Base-by-base conservation (phyloP, 35 echinoderm and acorn worm species). In the Anneissia japonica region DNA sequence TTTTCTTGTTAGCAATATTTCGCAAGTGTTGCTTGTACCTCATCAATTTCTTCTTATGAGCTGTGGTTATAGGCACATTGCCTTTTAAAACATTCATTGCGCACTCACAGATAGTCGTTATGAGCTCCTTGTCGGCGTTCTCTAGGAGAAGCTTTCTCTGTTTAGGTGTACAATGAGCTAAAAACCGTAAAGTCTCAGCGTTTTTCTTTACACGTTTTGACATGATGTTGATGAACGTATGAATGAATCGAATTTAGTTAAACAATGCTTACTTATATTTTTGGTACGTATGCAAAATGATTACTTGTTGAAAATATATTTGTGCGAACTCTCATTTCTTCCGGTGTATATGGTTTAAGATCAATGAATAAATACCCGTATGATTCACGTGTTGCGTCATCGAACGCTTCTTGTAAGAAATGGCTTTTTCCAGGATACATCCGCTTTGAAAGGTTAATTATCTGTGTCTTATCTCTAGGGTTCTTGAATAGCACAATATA, bases 381-480 rank as follows among this genome's bases (percentile, higher is more conserved):
- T 11, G 92, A 87, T 74, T 75, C 80, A 17, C 37, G 34, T 11
- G 86, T 93, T 93, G 86, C 86, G 55, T 87, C 86, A 3, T 80
- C 34, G 37, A 79, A 87, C 31, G 86, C 75, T 32, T 87, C 86
- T 75, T 75, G 84, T 17, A 93, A 45, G 80, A 89, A 80, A 19
- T 85, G 88, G 3, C 74, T 23, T 90, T 87, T 35, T 56, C 86
- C 86, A 19, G 86, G 86, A 37, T 87, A 87, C 16, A 87, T 75
- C 37, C 80, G 88, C 55, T 83, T 89, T 19, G 74, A 75, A 3
- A 86, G 39, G 77, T 90, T 76, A 0, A 46, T 73, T 21, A 93
- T 89, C 82, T 93, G 92, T 1, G 92, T 76, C 82, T 79, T 72
- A 45, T 93, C 92, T 39, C 92, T 56, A 0, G 92, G 87, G 73